Evolutionary conservation across 2,888 invertebrate species (phyloP).

Genomic region (Lasius fuliginosus): DNA sequence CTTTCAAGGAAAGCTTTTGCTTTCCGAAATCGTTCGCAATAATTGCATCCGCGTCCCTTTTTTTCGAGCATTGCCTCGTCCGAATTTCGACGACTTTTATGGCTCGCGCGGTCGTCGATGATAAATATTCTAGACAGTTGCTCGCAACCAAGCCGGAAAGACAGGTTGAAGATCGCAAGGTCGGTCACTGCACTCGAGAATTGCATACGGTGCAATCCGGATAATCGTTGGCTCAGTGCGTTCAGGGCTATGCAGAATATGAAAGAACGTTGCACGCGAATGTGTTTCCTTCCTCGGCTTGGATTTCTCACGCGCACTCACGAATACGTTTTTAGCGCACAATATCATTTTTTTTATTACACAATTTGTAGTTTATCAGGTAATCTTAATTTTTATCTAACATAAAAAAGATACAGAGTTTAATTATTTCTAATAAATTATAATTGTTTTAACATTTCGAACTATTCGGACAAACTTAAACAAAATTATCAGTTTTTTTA

Average conservation of each 20-base stretch:
- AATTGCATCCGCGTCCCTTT: background rate
- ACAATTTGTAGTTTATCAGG: background rate
- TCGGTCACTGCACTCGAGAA: constrained; percentile 77
- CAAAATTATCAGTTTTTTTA: constrained; percentile 17
- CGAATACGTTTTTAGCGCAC: background rate
- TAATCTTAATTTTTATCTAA: background rate
- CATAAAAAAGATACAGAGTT: background rate
- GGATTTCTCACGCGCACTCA: constrained; percentile 36
- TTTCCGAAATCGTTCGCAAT: background rate
- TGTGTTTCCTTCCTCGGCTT: constrained; percentile 34
- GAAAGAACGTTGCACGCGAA: constrained; percentile 50
- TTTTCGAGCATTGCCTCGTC: background rate
- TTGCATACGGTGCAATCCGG: constrained; percentile 61
- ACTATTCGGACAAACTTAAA: background rate
- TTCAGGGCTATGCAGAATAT: constrained; percentile 55
- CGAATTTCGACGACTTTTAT: constrained; percentile 46
- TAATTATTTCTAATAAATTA: background rate
- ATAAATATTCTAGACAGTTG: constrained; percentile 71
- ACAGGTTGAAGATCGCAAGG: constrained; percentile 79
- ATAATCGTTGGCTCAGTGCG: constrained; percentile 63
- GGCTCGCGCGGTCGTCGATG: constrained; percentile 43
- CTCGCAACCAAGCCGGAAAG: constrained; percentile 70
- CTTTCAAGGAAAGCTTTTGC: background rate
- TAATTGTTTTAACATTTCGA: background rate
- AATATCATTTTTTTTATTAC: background rate